Percentiles rank a stretch among this genome's conserved stretches.
Evolutionary conservation across 2,888 invertebrate species (phyloP).

Genomic region (Cacoxenus indagator): DNA sequence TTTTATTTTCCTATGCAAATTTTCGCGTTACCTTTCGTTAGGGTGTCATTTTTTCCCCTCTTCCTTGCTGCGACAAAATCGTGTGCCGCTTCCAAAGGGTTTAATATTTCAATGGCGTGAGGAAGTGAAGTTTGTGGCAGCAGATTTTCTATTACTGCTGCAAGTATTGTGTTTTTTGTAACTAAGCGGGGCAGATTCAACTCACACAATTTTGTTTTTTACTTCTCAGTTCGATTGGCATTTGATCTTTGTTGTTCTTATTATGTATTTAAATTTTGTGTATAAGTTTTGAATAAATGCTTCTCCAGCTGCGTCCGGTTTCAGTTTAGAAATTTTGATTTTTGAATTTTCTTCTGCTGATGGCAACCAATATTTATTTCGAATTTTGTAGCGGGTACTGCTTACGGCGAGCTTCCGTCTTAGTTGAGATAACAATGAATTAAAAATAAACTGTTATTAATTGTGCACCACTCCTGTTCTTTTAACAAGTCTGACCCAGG

Average conservation of each 20-base stretch:
- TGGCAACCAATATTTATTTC: neutral
- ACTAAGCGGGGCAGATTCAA: no score
- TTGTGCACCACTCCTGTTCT: no score
- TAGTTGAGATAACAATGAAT: no score
- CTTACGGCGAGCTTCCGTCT: no score
- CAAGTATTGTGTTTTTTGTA: neutral
- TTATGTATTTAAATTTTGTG: constrained; percentile 2
- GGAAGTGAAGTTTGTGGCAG: neutral
- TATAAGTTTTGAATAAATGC: neutral
- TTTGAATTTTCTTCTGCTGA: neutral
- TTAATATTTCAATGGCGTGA: neutral
- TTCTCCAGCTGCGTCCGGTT: neutral
- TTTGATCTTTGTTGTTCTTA: neutral
- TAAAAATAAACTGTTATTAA: no score
- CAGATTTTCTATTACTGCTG: no score
- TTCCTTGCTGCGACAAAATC: neutral
- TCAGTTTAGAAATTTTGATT: neutral
- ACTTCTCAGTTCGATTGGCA: neutral
- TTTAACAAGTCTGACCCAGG: no score
- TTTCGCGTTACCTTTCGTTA: constrained; percentile 1
- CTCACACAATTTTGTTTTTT: neutral
- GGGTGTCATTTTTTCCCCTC: neutral
- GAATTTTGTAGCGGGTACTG: neutral
- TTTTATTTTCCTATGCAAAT: constrained; percentile 44
- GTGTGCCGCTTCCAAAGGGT: neutral